Conservation (phyloP, 2,888 invertebrate genomes). For the Neoscelio sp. region DNA sequence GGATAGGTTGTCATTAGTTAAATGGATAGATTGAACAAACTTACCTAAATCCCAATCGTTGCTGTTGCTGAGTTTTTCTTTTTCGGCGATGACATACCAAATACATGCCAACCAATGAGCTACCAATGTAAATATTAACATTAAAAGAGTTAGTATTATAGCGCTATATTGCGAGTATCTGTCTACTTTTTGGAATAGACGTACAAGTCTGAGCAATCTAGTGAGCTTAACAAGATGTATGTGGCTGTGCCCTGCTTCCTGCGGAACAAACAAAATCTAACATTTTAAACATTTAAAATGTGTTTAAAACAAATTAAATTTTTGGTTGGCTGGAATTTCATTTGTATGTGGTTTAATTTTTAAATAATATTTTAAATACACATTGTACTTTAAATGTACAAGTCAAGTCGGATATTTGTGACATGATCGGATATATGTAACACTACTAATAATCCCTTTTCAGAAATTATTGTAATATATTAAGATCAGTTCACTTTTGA, state of each 20-base stretch:
- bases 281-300: slow-evolving; percentile 49
- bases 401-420: too few relatives aligned
- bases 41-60: slow-evolving; percentile 93
- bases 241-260: slow-evolving; percentile 90
- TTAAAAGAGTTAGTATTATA: slow-evolving; percentile 95
- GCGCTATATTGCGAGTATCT: slow-evolving; percentile 98
- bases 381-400: too few relatives aligned
- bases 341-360: too few relatives aligned
- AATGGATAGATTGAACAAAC: slow-evolving; percentile 70
- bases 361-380: too few relatives aligned
- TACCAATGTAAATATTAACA: slow-evolving; percentile 96
- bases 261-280: slow-evolving; percentile 67
- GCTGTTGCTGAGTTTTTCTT: slow-evolving; percentile 89
- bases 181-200: slow-evolving; percentile 97
- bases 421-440: too few relatives aligned
- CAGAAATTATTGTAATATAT: too few relatives aligned
- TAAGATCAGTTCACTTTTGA: too few relatives aligned
- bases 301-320: too few relatives aligned
- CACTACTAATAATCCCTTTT: too few relatives aligned
- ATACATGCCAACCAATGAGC: slow-evolving; percentile 99
- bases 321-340: too few relatives aligned
- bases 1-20: too few relatives aligned
- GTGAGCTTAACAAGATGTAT: slow-evolving; percentile 97
- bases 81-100: slow-evolving; percentile 98
- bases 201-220: slow-evolving; percentile 93